Conservation (phyloP, 2,888 invertebrate genomes). For the Drosophila greeni region DNA sequence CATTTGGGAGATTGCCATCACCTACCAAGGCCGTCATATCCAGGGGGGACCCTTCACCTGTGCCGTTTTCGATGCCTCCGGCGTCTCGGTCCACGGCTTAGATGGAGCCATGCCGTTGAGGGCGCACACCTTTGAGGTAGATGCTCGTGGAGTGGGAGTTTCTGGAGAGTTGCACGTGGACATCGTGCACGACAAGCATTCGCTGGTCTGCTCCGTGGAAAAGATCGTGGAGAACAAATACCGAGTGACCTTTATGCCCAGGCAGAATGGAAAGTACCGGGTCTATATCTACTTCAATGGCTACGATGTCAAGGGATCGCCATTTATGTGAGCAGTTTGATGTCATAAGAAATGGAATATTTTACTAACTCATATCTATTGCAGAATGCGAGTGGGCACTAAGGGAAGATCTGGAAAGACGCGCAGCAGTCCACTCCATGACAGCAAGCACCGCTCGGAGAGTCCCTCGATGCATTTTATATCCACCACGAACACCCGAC, state of each 20-base stretch:
- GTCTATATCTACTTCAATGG: slow-evolving; percentile 97
- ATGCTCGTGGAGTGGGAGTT: slow-evolving; percentile 88
- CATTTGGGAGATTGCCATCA: slow-evolving; percentile 97
- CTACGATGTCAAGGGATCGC: slow-evolving; percentile 89
- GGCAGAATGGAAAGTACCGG: slow-evolving; percentile 88
- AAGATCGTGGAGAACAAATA: slow-evolving; percentile 88
- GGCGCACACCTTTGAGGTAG: slow-evolving; percentile 91
- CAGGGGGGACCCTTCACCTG: slow-evolving; percentile 97
- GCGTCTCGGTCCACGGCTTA: slow-evolving; percentile 88
- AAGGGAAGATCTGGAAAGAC: slow-evolving; percentile 82
- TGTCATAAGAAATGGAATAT: neutral
- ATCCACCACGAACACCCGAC: slow-evolving; percentile 74
- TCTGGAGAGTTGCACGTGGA: slow-evolving; percentile 93
- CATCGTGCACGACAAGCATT: slow-evolving; percentile 92
- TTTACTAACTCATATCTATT: neutral
- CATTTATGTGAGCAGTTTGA: slow-evolving; percentile 82
- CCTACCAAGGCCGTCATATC: slow-evolving; percentile 97
- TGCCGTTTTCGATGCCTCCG: slow-evolving; percentile 95
- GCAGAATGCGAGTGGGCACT: slow-evolving; percentile 87
- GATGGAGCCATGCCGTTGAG: slow-evolving; percentile 91
- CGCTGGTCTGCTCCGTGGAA: slow-evolving; percentile 89
- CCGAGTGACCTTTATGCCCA: slow-evolving; percentile 88
- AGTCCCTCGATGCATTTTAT: slow-evolving; percentile 79
- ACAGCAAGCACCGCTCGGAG: slow-evolving; percentile 79
- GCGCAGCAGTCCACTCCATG: slow-evolving; percentile 81